A percentile compares a stretch with the other conserved stretches of the same genome.
phyloP scores from a whole-genome alignment of 2,888 invertebrate species.

The Pandemis heparana region DNA sequence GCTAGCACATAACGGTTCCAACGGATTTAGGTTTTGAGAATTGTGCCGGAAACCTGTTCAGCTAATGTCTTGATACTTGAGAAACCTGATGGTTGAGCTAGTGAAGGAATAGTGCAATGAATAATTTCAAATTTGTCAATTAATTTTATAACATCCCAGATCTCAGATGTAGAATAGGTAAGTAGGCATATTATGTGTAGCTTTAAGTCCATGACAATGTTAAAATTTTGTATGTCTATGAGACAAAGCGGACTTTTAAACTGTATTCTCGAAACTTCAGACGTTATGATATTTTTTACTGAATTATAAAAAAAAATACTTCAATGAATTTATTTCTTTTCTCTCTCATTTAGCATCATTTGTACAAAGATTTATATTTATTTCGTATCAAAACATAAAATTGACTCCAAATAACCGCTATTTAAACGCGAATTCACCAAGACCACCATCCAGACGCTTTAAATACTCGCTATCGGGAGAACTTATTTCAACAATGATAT shows the following conservation, averaged over 20 bases:
- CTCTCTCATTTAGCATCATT: not conserved
- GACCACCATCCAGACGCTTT: slow-evolving; percentile 17
- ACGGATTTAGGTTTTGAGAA: slow-evolving; percentile 41
- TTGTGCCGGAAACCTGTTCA: slow-evolving; percentile 34
- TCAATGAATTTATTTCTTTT: not conserved
- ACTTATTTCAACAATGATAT: not conserved
- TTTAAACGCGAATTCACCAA: slow-evolving; percentile 1
- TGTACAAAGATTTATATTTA: not conserved
- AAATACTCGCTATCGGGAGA: not conserved
- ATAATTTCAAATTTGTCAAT: not conserved
- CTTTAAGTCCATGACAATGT: too few relatives aligned
- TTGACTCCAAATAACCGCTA: not conserved
- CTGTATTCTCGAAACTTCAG: too few relatives aligned
- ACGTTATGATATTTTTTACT: too few relatives aligned
- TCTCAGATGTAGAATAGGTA: too few relatives aligned
- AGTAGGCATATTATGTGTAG: not conserved
- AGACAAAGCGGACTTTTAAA: too few relatives aligned
- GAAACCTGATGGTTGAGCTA: slow-evolving; percentile 12
- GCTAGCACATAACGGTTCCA: slow-evolving; percentile 36
- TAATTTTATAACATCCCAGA: not conserved
- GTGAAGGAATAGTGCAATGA: not conserved
- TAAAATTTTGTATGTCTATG: too few relatives aligned
- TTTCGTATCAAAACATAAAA: not conserved
- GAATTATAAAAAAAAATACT: too few relatives aligned
- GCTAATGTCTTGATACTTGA: slow-evolving; percentile 15